A percentile compares a stretch with the other conserved stretches of the same genome.
These are phyloP conservation scores for Crocuta crocuta DNA, from an alignment of 2,113 vertebrate genomes.

Conservation along the genomic window DNA sequence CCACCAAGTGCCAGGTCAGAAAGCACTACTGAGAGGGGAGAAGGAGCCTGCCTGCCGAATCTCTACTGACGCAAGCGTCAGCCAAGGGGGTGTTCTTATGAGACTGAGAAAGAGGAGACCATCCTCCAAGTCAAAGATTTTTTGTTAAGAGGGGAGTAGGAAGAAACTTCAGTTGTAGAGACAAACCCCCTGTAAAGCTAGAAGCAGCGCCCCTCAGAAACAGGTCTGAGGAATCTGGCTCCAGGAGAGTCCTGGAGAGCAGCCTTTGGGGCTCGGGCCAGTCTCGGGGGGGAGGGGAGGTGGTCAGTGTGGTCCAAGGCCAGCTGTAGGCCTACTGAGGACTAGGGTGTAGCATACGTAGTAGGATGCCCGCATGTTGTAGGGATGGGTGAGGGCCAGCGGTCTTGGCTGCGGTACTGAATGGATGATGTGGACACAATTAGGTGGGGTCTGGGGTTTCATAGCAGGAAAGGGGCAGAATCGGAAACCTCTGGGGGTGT, in stretches of 20 bases:
- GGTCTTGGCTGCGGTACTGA: background rate
- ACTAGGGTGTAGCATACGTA: slow-evolving; percentile 51
- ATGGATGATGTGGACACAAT: slow-evolving; percentile 29
- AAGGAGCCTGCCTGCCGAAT: background rate
- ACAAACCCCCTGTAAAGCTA: slow-evolving; percentile 57
- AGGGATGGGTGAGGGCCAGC: slow-evolving; percentile 40
- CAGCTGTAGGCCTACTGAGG: background rate
- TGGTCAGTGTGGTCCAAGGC: background rate
- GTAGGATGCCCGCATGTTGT: slow-evolving; percentile 67
- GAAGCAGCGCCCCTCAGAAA: slow-evolving; percentile 12
- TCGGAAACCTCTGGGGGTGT: background rate
- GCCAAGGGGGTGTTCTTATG: background rate
- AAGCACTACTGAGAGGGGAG: background rate
- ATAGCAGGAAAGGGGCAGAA: slow-evolving; percentile 11
- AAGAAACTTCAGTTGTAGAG: slow-evolving; percentile 55
- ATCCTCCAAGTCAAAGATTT: background rate
- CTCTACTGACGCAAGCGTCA: background rate
- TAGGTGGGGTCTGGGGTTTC: slow-evolving; percentile 2
- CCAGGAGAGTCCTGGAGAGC: background rate
- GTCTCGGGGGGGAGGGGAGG: background rate
- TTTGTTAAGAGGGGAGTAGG: slow-evolving; percentile 35
- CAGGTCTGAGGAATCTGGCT: slow-evolving; percentile 28
- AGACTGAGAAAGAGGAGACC: slow-evolving; percentile 19
- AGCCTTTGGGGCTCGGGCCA: slow-evolving; percentile 17
- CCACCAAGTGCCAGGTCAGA: background rate